Evolutionary conservation across 2,888 invertebrate species (phyloP), one percentile per base, ranked within the genome.

Genomic region (Clostera curtula): DNA sequence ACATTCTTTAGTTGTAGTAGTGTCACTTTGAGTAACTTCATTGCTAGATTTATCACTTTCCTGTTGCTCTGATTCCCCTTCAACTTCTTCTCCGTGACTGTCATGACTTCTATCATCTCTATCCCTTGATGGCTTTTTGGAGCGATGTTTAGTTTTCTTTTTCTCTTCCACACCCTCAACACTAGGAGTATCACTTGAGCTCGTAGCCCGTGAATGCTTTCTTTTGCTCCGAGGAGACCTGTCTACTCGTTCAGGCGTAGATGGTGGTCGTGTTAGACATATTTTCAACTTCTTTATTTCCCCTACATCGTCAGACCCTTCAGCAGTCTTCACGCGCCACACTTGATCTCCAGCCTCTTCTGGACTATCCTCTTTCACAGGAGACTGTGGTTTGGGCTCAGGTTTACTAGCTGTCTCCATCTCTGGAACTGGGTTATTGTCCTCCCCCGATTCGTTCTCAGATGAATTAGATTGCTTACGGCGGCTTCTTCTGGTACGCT

Each of bases 221-320:
- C 83, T 75, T 42, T 77, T 80, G 38, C 85, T 79, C 6, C 84
- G 72, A 13, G 85, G 85, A 4, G 85, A 85, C 38, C 82, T 76
- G 32, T 85, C 85, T 1, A 57, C 69, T 40, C 83, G 63, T 51
- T 87, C 87, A 1, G 86, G 85, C 5, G 86, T 85, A 6, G 83
- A 77, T 0, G 85, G 73, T 1, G 86, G 86, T 12, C 88, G 83
- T 29, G 88, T 86, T 38, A 89, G 65, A 49, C 88, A 89, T 43
- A 89, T 82, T 58, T 89, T 89, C 13, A 89, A 56, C 58, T 89
- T 89, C 47, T 88, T 85, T 49, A 89, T 88, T 57, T 88, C 88
- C 5, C 88, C 88, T 4, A 56, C 53, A 33, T 82, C 82, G 5
- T 75, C 72, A 22, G 85, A 59, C 35, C 70, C 58, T 27, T 83